Base-by-base conservation (phyloP, 2,113 vertebrate species). In the Sprattus sprattus region DNA sequence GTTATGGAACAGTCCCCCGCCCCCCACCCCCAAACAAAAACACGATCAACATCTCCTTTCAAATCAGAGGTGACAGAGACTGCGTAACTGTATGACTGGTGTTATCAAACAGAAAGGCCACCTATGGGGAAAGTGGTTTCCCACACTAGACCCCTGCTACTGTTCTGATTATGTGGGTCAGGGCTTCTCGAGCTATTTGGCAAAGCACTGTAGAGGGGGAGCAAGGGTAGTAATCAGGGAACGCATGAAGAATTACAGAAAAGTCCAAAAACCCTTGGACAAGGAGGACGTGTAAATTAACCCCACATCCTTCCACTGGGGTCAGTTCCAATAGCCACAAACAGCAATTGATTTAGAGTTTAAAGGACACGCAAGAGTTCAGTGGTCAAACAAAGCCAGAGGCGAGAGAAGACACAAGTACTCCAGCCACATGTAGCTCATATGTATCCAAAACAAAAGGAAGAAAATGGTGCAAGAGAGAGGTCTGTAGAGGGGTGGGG, bases 101-200 rank as follows among this genome's bases (percentile, higher is more conserved):
- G 81, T 39, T 32, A 32, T 67, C 25, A 67, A 67, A 32, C 28
- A 75, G 28, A 39, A 15, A 0, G 67, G 32, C 32, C 67, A 75
- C 67, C 67, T 4, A 82, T 82, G 81, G 81, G 81, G 45, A 67
- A n/a, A n/a, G n/a, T 15, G 25, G 20, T 75, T 75, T 75, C 67
- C 67, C 25, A 67, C 67, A 8, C 45, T 44, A 84, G 83, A 45
- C 54, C 45, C 20, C 54, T 10, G 25, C 83, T 75, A 75, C 45
- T 9, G n/a, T 84, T 71, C 22, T 49, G 45, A 45, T 52, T 22
- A 18, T 13, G 28, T 32, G 28, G 67, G 52, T 60, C 15, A 45
- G 49, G 9, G 28, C 32, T 11, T 57, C 28, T 60, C 11, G 2
- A 57, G 67, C 32, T 44, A 10, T 20, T 57, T 47, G 82, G 52